A percentile compares a stretch with the other conserved stretches of the same genome.
Conservation (phyloP, 2,888 invertebrate genomes). For the Drosophila nigricruria region DNA sequence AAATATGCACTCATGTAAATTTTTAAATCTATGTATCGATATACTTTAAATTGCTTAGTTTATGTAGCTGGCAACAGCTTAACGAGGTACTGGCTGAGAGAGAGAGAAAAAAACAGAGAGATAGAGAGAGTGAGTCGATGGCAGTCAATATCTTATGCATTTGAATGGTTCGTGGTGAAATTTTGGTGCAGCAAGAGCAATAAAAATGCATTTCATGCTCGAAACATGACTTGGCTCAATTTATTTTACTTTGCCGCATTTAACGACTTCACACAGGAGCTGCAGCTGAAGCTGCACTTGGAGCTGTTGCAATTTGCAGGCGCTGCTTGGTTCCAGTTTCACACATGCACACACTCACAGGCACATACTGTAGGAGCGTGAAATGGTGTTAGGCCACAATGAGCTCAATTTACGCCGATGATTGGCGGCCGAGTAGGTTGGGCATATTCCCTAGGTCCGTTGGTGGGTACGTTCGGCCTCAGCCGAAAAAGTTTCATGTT, state of each 20-base stretch:
- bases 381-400: conserved; percentile 76
- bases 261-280: conserved; percentile 76
- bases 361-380: conserved; percentile 19
- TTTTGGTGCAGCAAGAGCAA: conserved; percentile 42
- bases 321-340: conserved; percentile 5
- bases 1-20: background rate
- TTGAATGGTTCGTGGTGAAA: conserved; percentile 30
- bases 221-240: conserved; percentile 75
- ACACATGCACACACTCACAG: background rate
- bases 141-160: conserved; percentile 30
- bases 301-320: conserved; percentile 9
- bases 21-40: background rate
- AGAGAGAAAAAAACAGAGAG: too few relatives aligned
- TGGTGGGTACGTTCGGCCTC: conserved; percentile 7
- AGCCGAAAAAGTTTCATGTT: conserved; percentile 62
- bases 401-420: conserved; percentile 80
- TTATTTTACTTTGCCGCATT: conserved; percentile 79
- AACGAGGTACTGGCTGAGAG: background rate
- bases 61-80: too few relatives aligned
- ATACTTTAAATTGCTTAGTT: conserved; percentile 21
- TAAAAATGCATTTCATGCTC: conserved; percentile 76
- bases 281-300: too few relatives aligned
- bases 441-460: conserved; percentile 6
- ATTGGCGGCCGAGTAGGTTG: conserved; percentile 65
- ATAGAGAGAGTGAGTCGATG: too few relatives aligned